Evolutionary conservation across 37 sponge, comb jelly and placozoan species (phyloP).

Genomic region (Petrosia ficiformis): DNA sequence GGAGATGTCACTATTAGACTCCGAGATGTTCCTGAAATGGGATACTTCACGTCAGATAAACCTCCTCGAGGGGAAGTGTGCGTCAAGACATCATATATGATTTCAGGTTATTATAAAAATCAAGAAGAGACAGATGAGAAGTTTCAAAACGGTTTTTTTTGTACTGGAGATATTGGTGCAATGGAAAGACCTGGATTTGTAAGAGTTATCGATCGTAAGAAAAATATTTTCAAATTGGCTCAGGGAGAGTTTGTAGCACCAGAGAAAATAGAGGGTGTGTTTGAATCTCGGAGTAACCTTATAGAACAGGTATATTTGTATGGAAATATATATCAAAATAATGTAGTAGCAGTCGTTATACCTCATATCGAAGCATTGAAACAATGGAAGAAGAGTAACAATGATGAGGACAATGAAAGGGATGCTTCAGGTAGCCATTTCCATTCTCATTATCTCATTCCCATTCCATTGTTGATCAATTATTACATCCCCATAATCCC

Average conservation of each 20-base stretch:
- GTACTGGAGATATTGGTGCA: constrained; percentile 62
- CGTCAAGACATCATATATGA: constrained; percentile 39
- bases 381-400: constrained; percentile 22
- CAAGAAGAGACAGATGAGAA: constrained; percentile 54
- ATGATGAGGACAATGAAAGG: not conserved
- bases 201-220: constrained; percentile 35
- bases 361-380: constrained; percentile 8
- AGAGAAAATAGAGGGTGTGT: constrained; percentile 43
- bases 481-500: not conserved
- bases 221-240: constrained; percentile 67
- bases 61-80: constrained; percentile 71
- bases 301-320: constrained; percentile 57
- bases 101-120: constrained; percentile 59
- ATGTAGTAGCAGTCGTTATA: constrained; percentile 56
- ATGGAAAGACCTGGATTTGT: constrained; percentile 18
- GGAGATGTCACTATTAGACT: constrained; percentile 33
- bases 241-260: constrained; percentile 74
- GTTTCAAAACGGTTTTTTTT: constrained; percentile 65
- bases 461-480: not conserved
- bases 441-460: not conserved
- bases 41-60: constrained; percentile 52
- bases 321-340: constrained; percentile 28
- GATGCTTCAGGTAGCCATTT: not conserved
- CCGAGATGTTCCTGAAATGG: constrained; percentile 69
- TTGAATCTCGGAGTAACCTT: constrained; percentile 17